A percentile compares a stretch with the other conserved stretches of the same genome.
Conservation (phyloP, 2,797 vertebrate species). For the Paramormyrops hopkinsi region DNA sequence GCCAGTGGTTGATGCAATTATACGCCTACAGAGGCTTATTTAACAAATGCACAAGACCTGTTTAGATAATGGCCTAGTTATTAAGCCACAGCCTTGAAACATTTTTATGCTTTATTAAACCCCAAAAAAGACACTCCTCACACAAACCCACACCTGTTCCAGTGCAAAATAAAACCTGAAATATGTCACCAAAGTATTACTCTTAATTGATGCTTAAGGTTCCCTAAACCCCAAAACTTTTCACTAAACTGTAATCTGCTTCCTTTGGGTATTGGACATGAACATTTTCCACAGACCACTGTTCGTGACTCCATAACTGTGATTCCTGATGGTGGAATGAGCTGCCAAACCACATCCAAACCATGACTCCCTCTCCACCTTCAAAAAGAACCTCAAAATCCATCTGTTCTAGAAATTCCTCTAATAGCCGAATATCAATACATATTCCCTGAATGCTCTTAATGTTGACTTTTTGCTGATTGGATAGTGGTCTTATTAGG, state of each 20-base stretch:
- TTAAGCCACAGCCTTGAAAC: not conserved
- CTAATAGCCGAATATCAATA: not conserved
- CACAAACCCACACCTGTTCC: not conserved
- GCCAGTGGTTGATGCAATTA: not conserved
- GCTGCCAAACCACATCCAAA: not conserved
- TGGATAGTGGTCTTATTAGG: not conserved
- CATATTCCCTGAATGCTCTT: not conserved
- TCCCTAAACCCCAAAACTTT: not conserved
- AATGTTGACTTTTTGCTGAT: not conserved
- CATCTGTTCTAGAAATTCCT: not conserved
- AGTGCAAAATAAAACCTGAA: not conserved
- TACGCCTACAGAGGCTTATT: not conserved
- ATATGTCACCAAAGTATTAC: not conserved
- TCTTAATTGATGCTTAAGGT: not conserved
- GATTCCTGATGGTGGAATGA: not conserved
- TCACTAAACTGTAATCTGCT: not conserved
- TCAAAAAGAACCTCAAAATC: not conserved
- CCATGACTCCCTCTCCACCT: not conserved
- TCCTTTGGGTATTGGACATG: not conserved
- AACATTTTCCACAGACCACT: not conserved
- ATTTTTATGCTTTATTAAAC: not conserved
- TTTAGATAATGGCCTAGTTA: not conserved
- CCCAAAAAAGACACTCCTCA: not conserved
- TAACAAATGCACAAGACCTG: not conserved
- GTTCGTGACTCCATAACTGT: not conserved